Base-by-base conservation (phyloP, 2,888 invertebrate species). In the Oxystoma pomonae region DNA sequence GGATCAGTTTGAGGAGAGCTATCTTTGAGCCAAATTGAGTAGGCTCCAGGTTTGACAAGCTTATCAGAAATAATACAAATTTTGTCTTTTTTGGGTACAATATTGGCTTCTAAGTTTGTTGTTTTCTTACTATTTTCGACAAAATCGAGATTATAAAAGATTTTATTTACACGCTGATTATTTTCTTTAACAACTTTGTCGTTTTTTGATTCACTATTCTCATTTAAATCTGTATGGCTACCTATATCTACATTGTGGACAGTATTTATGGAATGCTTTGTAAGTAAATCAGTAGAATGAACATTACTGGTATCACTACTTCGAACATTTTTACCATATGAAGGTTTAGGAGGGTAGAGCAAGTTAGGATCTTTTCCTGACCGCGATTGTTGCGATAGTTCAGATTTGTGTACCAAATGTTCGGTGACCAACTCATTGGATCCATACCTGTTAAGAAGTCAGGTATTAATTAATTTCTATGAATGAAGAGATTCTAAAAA, bases 1-100 rank as follows among this genome's bases (percentile, higher is more conserved):
- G 86, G 86, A 78, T 84, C 83, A 3, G 83, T 63, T 58, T 69
- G 66, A 12, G 63, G 59, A 0, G 67, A 65, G 49, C 65, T 65
- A 58, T 71, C 70, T 57, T 66, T 67, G 7, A 73, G 66, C 73
- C 73, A 73, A 3, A 35, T 35, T 3, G 35, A 3, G 12, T 35
- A 35, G 35, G 35, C 5, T 35, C 12, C 12, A 35, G 35, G 35
- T 35, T 35, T 12, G 12, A 35, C 12, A 35, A 35, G 35, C 12
- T 7, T 35, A 35, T 35, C 12, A 35, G 35, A 35, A 35, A 35
- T 35, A 35, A 35, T 35, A 12, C 12, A 7, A 35, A 12, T 12
- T 12, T 35, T 35, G 35, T 12, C 35, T 35, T 35, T 35, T 35
- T 35, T n/a, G n/a, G n/a, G n/a, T n/a, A n/a, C 35, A 35, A 12